These are phyloP conservation scores for Phrynocephalus versicolor DNA, from an alignment of 2,113 vertebrate genomes.

Conservation along the genomic window DNA sequence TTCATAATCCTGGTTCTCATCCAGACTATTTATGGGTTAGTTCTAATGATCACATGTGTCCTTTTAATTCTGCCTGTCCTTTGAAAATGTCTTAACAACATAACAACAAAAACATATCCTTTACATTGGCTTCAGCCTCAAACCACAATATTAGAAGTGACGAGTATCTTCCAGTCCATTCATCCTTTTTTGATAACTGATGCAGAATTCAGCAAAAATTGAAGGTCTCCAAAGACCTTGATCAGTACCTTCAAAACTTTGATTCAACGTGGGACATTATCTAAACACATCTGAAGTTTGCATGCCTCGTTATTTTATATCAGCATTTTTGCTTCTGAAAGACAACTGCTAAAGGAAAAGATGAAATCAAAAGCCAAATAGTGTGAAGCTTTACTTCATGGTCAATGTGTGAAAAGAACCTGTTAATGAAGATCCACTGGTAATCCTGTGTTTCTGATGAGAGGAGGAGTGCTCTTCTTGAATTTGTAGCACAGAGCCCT, in stretches of 20 bases:
- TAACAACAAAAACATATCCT: neutral
- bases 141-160: conserved; percentile 44
- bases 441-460: neutral
- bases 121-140: conserved; percentile 59
- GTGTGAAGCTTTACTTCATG: neutral
- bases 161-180: conserved; percentile 47
- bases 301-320: conserved; percentile 23
- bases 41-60: conserved; percentile 42
- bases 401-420: neutral
- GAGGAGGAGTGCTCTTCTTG: neutral
- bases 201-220: conserved; percentile 37
- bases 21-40: conserved; percentile 24
- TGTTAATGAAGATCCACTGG: neutral
- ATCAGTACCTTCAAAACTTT: conserved; percentile 35
- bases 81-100: no score
- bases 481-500: neutral
- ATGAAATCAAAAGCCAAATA: neutral
- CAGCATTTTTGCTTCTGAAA: neutral
- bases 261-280: conserved; percentile 26
- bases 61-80: conserved; percentile 54
- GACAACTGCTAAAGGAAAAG: neutral
- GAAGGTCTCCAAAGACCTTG: conserved; percentile 38
- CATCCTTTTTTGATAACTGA: conserved; percentile 42
- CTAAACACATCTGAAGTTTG: neutral
- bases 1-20: neutral